Conservation (phyloP, 2,888 invertebrate genomes). For the Copidosoma aretas region DNA sequence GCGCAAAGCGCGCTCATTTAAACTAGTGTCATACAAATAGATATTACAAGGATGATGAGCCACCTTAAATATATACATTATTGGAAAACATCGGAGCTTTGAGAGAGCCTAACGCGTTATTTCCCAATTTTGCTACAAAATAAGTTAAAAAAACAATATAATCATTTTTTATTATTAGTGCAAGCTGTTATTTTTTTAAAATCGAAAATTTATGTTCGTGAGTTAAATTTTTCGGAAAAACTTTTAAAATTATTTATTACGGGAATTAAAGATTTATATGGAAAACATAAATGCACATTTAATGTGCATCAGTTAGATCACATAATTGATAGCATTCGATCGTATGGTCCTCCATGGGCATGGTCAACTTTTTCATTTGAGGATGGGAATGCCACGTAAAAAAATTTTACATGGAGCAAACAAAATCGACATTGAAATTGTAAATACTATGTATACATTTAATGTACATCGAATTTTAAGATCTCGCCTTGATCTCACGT, state of each 20-base stretch:
- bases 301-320: background rate
- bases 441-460: conserved; percentile 9
- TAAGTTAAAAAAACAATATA: conserved; percentile 19
- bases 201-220: conserved; percentile 3
- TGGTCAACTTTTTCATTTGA: conserved; percentile 26
- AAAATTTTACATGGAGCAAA: conserved; percentile 21
- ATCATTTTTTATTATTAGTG: conserved; percentile 15
- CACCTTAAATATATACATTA: too few species aligned
- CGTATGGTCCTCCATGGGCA: conserved; percentile 16
- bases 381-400: conserved; percentile 8
- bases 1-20: too few species aligned
- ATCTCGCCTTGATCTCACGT: background rate
- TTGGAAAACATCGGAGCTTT: background rate
- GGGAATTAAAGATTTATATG: background rate
- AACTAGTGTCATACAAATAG: too few species aligned
- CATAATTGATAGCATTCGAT: background rate
- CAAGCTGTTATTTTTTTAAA: conserved; percentile 1
- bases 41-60: too few species aligned
- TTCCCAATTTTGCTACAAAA: conserved; percentile 20
- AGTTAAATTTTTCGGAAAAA: conserved; percentile 6
- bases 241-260: conserved; percentile 11
- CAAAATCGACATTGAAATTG: conserved; percentile 25
- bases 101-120: background rate
- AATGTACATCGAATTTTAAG: conserved; percentile 9
- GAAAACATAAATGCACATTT: conserved; percentile 12